Evolutionary conservation across 2,888 invertebrate species (phyloP).

Genomic region (Drosophila meridiana): DNA sequence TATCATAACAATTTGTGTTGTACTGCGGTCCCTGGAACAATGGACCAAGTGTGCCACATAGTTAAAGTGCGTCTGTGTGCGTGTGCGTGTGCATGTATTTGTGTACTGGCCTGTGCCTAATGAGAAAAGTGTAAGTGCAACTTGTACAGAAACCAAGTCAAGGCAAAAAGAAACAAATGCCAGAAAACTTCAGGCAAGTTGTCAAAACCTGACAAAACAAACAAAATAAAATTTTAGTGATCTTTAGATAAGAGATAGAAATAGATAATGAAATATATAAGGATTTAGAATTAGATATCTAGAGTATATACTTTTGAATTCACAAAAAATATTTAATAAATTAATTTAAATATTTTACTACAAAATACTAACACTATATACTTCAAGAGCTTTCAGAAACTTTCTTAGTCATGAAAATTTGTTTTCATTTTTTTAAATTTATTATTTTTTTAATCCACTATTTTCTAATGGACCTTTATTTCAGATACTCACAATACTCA

Average conservation of each 20-base stretch:
- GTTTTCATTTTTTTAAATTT: too few species aligned
- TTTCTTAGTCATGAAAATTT: too few species aligned
- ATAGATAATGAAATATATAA: neutral
- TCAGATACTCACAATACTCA: too few species aligned
- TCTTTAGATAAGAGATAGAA: neutral
- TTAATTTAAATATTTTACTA: neutral
- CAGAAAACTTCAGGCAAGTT: conserved; percentile 15
- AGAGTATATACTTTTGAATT: neutral
- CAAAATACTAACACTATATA: too few species aligned
- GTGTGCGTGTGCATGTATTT: conserved; percentile 25
- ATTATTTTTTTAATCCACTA: too few species aligned
- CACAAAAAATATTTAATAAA: neutral
- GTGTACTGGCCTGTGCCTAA: conserved; percentile 41
- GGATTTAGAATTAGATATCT: neutral
- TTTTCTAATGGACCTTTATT: too few species aligned
- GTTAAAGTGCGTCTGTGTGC: conserved; percentile 17
- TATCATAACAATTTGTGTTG: conserved; percentile 80
- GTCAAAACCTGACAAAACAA: conserved; percentile 14
- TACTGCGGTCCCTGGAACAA: conserved; percentile 54
- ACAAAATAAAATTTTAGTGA: neutral
- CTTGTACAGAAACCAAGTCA: conserved; percentile 39
- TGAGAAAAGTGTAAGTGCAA: conserved; percentile 74
- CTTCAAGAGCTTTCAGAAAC: too few species aligned
- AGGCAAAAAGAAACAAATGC: conserved; percentile 20
- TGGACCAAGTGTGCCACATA: conserved; percentile 42